Percentiles rank a stretch among this genome's conserved stretches.
Conservation (phyloP, 2,113 vertebrate species). For the Muntiacus muntjak region DNA sequence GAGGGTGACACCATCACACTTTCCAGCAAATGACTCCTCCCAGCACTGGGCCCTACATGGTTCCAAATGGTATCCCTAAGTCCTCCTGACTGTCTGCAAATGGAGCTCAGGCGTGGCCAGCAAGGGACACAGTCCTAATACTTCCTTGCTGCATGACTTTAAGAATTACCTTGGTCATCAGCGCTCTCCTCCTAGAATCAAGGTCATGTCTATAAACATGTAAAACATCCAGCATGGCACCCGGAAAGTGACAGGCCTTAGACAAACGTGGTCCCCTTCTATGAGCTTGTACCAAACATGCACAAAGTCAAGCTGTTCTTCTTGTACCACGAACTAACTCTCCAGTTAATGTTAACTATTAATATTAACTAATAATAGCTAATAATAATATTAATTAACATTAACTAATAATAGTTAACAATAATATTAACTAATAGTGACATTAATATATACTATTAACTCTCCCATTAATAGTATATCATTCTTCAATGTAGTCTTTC, state of each 20-base stretch:
- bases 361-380: neutral
- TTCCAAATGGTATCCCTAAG: neutral
- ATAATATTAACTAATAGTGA: too few species aligned
- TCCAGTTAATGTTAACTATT: neutral
- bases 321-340: neutral
- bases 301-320: neutral
- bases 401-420: too few species aligned
- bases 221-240: neutral
- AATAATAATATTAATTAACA: neutral
- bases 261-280: neutral
- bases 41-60: neutral
- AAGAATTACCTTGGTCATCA: neutral
- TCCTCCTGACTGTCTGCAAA: neutral
- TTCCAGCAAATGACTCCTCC: neutral
- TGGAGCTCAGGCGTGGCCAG: neutral
- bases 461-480: neutral
- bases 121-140: neutral
- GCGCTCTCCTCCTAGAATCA: neutral
- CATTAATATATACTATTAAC: too few species aligned
- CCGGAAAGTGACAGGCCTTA: neutral
- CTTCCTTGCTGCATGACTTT: neutral
- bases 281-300: fast-evolving
- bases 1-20: neutral
- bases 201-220: neutral
- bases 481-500: neutral